Conservation (phyloP, 2,888 invertebrate genomes). For the Beris morrisii region DNA sequence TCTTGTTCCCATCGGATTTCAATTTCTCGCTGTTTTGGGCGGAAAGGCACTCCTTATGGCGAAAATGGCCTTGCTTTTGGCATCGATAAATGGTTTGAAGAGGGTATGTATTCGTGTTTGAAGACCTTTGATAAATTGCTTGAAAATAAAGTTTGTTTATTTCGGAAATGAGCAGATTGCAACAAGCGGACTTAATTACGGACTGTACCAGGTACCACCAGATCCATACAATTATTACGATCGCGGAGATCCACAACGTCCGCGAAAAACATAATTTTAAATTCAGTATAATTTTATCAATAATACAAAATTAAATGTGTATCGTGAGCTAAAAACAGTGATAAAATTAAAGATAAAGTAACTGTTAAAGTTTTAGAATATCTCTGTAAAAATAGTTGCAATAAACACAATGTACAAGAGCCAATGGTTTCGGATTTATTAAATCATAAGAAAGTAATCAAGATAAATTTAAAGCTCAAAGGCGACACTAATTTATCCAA, state of each 20-base stretch:
- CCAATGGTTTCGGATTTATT: no score
- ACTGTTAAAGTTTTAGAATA: no score
- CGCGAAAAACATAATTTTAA: slow-evolving; percentile 38
- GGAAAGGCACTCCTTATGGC: slow-evolving; percentile 79
- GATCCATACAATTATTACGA: slow-evolving; percentile 49
- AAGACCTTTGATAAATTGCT: neutral
- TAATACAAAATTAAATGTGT: no score
- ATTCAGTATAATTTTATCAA: no score
- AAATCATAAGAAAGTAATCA: no score
- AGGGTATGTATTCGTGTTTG: slow-evolving; percentile 58
- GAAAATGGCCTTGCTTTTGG: slow-evolving; percentile 78
- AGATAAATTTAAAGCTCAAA: no score
- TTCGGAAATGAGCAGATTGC: slow-evolving; percentile 61
- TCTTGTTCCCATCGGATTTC: slow-evolving; percentile 79
- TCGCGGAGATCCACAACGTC: slow-evolving; percentile 50
- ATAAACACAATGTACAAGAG: no score
- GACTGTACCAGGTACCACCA: slow-evolving; percentile 66
- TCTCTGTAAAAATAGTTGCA: no score
- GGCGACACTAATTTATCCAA: no score
- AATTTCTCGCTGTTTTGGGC: slow-evolving; percentile 78
- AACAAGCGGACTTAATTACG: slow-evolving; percentile 73
- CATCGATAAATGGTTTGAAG: slow-evolving; percentile 78
- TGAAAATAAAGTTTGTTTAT: slow-evolving; percentile 6
- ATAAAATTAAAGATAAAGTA: no score
- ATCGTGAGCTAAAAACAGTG: no score